Conservation (phyloP, 1,140 invertebrate genomes). For the Babylonia areolata region DNA sequence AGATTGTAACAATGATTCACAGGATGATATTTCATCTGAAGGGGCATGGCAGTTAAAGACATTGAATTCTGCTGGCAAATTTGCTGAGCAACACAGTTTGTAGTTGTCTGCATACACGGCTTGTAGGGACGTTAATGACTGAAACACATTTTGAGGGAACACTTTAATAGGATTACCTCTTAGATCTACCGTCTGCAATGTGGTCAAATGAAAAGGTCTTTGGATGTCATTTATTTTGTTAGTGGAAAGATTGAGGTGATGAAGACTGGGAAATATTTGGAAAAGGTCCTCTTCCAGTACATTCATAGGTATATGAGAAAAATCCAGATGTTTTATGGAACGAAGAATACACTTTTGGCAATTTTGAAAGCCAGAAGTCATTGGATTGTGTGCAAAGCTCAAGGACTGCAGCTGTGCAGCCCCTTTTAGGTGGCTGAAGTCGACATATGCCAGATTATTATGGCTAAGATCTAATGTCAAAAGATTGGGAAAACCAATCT, state of each 20-base stretch:
- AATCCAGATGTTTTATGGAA: background rate
- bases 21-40: background rate
- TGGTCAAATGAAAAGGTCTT: background rate
- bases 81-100: slow-evolving; percentile 20
- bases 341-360: background rate
- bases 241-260: background rate
- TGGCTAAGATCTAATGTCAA: slow-evolving; percentile 27
- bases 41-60: background rate
- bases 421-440: background rate
- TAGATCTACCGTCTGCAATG: background rate
- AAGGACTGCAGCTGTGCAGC: background rate
- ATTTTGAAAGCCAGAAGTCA: background rate
- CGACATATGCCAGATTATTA: background rate
- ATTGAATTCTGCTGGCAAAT: background rate
- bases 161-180: background rate
- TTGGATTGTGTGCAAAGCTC: background rate
- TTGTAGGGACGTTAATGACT: background rate
- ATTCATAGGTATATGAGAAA: background rate
- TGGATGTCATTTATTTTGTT: background rate
- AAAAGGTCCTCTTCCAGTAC: background rate
- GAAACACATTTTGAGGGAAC: background rate
- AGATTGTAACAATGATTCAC: background rate
- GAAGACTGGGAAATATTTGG: background rate
- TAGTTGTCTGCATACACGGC: slow-evolving; percentile 2
- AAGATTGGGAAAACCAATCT: background rate